Percentiles rank a stretch among this genome's conserved stretches.
These are phyloP conservation scores for Bubo scandiacus DNA, from an alignment of 2,113 vertebrate genomes.

Conservation along the genomic window DNA sequence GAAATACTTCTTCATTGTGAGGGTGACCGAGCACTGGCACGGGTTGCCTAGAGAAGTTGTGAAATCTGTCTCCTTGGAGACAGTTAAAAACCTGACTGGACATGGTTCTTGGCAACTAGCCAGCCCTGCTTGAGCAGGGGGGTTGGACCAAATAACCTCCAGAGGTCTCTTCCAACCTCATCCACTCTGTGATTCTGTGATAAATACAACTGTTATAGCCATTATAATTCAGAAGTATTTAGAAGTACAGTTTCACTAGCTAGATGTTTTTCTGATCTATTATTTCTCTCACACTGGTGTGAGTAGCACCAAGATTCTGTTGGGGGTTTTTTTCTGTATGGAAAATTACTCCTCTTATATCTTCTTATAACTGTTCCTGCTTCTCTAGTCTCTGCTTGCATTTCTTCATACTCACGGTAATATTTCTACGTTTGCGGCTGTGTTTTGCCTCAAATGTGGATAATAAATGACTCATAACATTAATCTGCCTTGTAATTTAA, in stretches of 20 bases:
- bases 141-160: not conserved
- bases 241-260: not conserved
- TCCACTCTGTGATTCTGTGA: not conserved
- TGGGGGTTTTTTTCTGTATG: not conserved
- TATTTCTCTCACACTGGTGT: not conserved
- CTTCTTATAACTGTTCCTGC: not conserved
- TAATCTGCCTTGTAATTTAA: not conserved
- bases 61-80: not conserved
- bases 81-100: not conserved
- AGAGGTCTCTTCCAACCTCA: not conserved
- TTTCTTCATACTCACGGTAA: not conserved
- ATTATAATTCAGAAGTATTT: not conserved
- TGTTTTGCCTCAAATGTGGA: constrained; percentile 2
- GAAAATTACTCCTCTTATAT: not conserved
- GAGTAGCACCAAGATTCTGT: not conserved
- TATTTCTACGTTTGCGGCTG: not conserved
- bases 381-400: not conserved
- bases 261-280: not conserved
- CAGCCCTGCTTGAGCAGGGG: not conserved
- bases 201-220: not conserved
- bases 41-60: not conserved
- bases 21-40: not conserved
- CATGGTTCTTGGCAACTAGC: not conserved
- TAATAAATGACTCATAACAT: constrained; percentile 30
- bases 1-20: not conserved